Conservation (phyloP, 1,140 invertebrate genomes). For the Ericerus pela region DNA sequence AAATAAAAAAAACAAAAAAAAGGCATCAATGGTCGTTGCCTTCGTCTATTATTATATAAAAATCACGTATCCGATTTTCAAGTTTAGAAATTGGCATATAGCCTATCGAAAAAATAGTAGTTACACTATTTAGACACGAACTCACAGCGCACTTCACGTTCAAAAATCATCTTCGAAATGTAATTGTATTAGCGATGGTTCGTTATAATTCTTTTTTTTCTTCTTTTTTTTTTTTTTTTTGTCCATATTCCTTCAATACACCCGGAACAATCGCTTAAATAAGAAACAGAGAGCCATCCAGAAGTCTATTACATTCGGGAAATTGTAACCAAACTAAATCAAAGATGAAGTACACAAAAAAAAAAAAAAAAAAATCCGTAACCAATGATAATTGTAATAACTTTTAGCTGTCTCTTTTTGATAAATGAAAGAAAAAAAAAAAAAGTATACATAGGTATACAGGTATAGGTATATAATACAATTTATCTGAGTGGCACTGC, state of each 20-base stretch:
- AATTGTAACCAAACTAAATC: not conserved
- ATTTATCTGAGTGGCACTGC: too few relatives aligned
- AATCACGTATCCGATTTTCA: not conserved
- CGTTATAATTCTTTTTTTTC: constrained; percentile 5
- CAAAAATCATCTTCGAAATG: constrained; percentile 2
- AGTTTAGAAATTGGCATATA: not conserved
- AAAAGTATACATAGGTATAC: too few relatives aligned
- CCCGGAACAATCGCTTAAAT: constrained; percentile 4
- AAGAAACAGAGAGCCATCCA: not conserved
- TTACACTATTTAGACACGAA: not conserved
- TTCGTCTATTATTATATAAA: not conserved
- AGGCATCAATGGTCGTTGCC: not conserved
- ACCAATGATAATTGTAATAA: constrained; percentile 10
- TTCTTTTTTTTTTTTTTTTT: too few relatives aligned
- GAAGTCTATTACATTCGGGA: constrained; percentile 3
- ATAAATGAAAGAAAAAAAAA: too few relatives aligned
- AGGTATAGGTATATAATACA: too few relatives aligned
- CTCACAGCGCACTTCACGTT: constrained; percentile 1
- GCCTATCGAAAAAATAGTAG: not conserved
- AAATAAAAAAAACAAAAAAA: too few relatives aligned
- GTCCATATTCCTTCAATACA: not conserved
- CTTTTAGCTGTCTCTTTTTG: constrained; percentile 5
- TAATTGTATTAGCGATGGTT: constrained; percentile 8
- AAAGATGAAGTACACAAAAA: too few relatives aligned
- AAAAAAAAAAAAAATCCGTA: constrained; percentile 9